A percentile compares a stretch with the other conserved stretches of the same genome.
These are phyloP conservation scores for Saxicola maurus DNA, from an alignment of 2,797 vertebrate species.

Conservation along the genomic window DNA sequence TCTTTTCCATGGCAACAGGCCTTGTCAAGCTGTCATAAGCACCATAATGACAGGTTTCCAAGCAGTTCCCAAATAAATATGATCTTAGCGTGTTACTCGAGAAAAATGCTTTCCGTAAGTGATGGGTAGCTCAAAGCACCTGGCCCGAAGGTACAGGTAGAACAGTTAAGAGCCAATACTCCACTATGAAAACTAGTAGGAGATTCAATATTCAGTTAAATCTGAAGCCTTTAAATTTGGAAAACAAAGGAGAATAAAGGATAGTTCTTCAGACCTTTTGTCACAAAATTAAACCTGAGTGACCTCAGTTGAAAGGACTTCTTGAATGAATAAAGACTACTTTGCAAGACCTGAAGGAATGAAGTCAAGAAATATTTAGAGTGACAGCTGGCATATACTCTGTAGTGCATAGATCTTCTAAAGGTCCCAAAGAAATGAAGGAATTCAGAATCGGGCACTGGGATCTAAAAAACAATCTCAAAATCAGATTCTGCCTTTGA, in stretches of 20 bases:
- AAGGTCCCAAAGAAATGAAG: background rate
- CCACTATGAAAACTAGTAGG: background rate
- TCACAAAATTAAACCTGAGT: background rate
- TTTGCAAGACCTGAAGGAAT: background rate
- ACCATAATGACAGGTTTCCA: constrained; percentile 61
- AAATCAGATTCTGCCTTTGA: background rate
- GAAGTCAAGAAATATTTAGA: background rate
- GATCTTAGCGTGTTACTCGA: constrained; percentile 56
- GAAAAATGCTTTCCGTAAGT: background rate
- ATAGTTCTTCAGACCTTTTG: background rate
- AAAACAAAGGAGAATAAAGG: background rate
- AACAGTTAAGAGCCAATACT: background rate
- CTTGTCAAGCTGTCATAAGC: constrained; percentile 70
- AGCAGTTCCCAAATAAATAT: constrained; percentile 67
- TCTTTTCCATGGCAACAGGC: constrained; percentile 73
- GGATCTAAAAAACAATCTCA: background rate
- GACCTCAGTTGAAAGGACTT: background rate
- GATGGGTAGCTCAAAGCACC: background rate
- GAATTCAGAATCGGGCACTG: background rate
- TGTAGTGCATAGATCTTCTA: background rate
- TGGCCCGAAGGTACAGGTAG: background rate
- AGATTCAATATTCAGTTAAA: background rate
- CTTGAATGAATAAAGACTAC: background rate
- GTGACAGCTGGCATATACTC: background rate
- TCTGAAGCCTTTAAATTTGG: background rate